Evolutionary conservation across 1,140 invertebrate genomes (phyloP), one percentile per base, ranked within the genome.

Genomic region (Bursaphelenchus mucronatus): DNA sequence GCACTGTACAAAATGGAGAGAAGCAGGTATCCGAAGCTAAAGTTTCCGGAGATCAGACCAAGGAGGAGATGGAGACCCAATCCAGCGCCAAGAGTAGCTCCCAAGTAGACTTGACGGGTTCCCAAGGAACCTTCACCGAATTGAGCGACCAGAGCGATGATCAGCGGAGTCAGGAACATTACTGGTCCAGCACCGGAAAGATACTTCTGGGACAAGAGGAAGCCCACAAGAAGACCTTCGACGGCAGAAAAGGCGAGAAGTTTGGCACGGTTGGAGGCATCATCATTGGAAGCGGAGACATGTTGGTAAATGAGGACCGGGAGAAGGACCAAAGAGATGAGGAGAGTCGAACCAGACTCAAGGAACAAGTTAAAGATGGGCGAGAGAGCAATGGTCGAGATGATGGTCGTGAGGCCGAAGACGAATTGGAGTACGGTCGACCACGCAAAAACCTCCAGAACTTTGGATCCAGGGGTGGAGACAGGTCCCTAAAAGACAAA

Each of bases 361-460:
- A 62, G 54, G 21, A 64, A 11, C 43, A 62, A 10, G n/a, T 56
- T 56, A 15, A 62, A 10, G 61, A 62, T 19, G 56, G 45, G 62
- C 13, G 13, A 10, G 15, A 64, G 39, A 17, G 39, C 61, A 21
- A 30, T n/a, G n/a, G 62, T 44, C 10, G 40, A 19, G n/a, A 64
- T 44, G 65, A 64, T 64, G 10, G 62, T 9, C 10, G 44, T 8
- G 17, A 64, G 61, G 40, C 46, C 21, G 65, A 66, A 39, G 62
- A 40, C 43, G 9, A 64, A 67, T 19, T 39, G 21, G 17, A 44
- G 17, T 10, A 66, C 62, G 8, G 21, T 46, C 9, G 62, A 30
- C 61, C 61, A 64, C 15, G 62, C 62, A 15, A 64, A 66, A 8
- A 15, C 21, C 61, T 64, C 56, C 56, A 58, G 41, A 19, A 64